phyloP scores from a whole-genome alignment of 2,888 invertebrate genomes.

The Bombylius major region DNA sequence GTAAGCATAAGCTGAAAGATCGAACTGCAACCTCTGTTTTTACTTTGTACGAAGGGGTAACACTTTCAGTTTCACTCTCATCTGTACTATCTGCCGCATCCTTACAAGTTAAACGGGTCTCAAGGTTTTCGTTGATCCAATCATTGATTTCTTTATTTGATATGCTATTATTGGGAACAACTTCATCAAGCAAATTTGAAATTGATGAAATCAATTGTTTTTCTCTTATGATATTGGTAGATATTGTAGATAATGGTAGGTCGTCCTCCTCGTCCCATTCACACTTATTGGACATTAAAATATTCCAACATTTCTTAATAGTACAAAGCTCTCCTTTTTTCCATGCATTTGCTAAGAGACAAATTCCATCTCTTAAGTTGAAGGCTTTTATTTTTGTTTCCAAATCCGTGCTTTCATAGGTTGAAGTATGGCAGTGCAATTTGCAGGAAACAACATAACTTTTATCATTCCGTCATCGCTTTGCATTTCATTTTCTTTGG shows the following conservation, averaged over 20 bases:
- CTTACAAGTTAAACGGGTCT: not conserved
- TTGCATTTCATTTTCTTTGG: constrained; percentile 5
- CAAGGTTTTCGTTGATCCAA: constrained; percentile 2
- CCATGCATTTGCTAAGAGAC: constrained; percentile 10
- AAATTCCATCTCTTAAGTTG: constrained; percentile 10
- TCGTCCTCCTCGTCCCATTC: constrained; percentile 1
- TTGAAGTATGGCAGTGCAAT: constrained; percentile 14
- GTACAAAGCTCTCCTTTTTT: constrained; percentile 4
- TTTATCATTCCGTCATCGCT: constrained; percentile 14
- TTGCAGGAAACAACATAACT: constrained; percentile 16
- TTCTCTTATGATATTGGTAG: constrained; percentile 1
- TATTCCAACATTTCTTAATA: constrained; percentile 9
- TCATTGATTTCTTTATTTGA: not conserved
- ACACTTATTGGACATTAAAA: constrained; percentile 1
- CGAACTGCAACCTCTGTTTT: not conserved
- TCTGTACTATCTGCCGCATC: not conserved
- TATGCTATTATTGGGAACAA: not conserved
- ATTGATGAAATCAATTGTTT: constrained; percentile 3
- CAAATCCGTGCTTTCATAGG: constrained; percentile 13
- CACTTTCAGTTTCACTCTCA: not conserved
- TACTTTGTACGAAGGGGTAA: not conserved
- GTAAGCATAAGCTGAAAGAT: not conserved
- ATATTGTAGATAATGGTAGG: not conserved
- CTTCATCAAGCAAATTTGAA: not conserved
- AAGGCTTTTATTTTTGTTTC: constrained; percentile 13